These are phyloP conservation scores for Holacanthella duospinosa DNA, from an alignment of 2,888 invertebrate species.

Conservation along the genomic window DNA sequence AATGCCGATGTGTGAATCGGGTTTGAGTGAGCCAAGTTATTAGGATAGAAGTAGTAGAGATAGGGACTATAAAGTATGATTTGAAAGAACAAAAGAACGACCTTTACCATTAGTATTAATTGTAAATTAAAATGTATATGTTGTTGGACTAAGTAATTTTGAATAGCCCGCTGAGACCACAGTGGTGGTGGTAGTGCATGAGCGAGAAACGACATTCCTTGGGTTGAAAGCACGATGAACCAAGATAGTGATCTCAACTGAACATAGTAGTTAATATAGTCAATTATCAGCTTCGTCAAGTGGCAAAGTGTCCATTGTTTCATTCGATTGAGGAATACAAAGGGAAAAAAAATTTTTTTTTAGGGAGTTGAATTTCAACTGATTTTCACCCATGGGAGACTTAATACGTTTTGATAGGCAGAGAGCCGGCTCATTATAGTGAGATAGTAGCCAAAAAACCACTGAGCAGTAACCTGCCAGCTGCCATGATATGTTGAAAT, in stretches of 20 bases:
- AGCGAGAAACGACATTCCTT: background rate
- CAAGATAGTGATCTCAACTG: background rate
- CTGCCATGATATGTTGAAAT: too few species aligned
- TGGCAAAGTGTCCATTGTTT: slow-evolving; percentile 5
- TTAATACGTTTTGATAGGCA: too few species aligned
- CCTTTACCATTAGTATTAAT: too few species aligned
- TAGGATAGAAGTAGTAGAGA: too few species aligned
- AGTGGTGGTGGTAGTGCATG: background rate
- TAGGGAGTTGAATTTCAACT: background rate
- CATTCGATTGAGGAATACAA: slow-evolving; percentile 3
- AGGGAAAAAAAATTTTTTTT: background rate
- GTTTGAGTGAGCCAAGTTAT: too few species aligned
- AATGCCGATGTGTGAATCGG: too few species aligned
- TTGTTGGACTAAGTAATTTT: slow-evolving; percentile 17
- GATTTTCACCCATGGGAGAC: background rate
- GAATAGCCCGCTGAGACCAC: slow-evolving; percentile 13
- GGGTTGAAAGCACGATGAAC: background rate
- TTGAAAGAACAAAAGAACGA: too few species aligned
- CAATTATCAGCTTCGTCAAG: slow-evolving; percentile 6
- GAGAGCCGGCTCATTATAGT: too few species aligned
- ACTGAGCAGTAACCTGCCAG: too few species aligned
- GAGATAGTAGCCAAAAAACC: too few species aligned
- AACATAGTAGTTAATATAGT: slow-evolving; percentile 1
- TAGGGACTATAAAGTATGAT: too few species aligned
- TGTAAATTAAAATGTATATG: too few species aligned